Percentiles rank a stretch among this genome's conserved stretches.
Conservation (phyloP, 2,797 vertebrate genomes). For the Enteromius trimaculatus region DNA sequence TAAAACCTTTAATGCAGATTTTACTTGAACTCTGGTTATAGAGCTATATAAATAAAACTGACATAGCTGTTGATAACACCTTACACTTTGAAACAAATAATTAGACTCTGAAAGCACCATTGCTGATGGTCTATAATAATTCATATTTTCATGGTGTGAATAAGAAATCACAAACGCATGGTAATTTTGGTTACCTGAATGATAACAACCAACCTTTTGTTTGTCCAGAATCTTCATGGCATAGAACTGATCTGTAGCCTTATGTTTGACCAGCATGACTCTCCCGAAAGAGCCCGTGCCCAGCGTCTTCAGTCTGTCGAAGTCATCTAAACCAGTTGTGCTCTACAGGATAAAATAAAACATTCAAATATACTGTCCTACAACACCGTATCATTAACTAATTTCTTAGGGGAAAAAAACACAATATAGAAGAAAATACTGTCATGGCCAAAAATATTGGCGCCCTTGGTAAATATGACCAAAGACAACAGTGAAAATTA, state of each 20-base stretch:
- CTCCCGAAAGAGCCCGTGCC: constrained; percentile 98
- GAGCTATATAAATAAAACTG: too few species aligned
- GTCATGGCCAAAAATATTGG: too few species aligned
- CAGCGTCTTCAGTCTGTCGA: constrained; percentile 97
- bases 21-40: too few species aligned
- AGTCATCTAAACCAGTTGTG: constrained; percentile 96
- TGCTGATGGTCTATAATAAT: background rate
- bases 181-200: background rate
- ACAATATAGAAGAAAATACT: background rate
- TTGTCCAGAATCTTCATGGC: constrained; percentile 99
- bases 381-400: background rate
- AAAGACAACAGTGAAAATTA: too few species aligned
- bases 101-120: background rate
- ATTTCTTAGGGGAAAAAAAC: background rate
- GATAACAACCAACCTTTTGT: constrained; percentile 88
- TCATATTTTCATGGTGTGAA: background rate
- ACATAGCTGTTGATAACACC: background rate
- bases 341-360: constrained; percentile 77
- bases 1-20: background rate
- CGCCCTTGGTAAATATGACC: too few species aligned
- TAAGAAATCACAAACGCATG: background rate
- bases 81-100: background rate
- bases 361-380: background rate
- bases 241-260: constrained; percentile 96
- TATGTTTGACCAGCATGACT: constrained; percentile 99